Base-by-base conservation (phyloP, 2,888 invertebrate genomes). In the Philaethria dido region DNA sequence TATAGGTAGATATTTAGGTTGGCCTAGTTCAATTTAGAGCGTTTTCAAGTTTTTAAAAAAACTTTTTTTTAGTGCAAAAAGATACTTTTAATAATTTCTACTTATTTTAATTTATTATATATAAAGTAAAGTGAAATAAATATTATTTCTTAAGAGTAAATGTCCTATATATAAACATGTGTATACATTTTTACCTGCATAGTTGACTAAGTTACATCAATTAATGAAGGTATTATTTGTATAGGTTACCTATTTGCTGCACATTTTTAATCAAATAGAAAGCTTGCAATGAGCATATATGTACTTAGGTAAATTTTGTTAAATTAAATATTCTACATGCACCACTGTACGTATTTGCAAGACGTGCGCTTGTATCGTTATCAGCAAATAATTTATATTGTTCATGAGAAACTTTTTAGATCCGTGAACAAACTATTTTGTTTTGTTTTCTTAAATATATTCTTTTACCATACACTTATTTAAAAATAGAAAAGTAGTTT, bases 301-400 rank as follows among this genome's bases (percentile, higher is more conserved):
- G 14, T 57, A 22, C 39, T 9, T 1, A 52, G n/a, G 52, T 52
- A 52, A 33, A 50, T n/a, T 50, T 50, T 29, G 52, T 44, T 50
- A 20, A 45, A 57, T 48, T 55, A 45, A 22, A 44, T 36, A 64
- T 57, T 57, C 48, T 29, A 18, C 8, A 22, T 25, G n/a, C 45
- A 54, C 33, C n/a, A 22, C 11, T 33, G 14, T 22, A 16, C 36
- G 36, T 55, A 63, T 45, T 20, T 44, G 16, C 48, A 25, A 39
- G 57, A 9, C 14, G 54, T 33, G 62, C 44, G 11, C 20, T 13
- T 18, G 39, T 36, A 39, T 22, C 57, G 55, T 55, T 48, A 64
- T 64, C 39, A 57, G 48, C 64, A 57, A 47, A 16, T 18, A 25
- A 39, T 59, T 57, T 47, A 20, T 33, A 22, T 36, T 16, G 36